These are phyloP conservation scores for Chroicocephalus ridibundus DNA, from an alignment of 2,113 vertebrate species.

Conservation along the genomic window DNA sequence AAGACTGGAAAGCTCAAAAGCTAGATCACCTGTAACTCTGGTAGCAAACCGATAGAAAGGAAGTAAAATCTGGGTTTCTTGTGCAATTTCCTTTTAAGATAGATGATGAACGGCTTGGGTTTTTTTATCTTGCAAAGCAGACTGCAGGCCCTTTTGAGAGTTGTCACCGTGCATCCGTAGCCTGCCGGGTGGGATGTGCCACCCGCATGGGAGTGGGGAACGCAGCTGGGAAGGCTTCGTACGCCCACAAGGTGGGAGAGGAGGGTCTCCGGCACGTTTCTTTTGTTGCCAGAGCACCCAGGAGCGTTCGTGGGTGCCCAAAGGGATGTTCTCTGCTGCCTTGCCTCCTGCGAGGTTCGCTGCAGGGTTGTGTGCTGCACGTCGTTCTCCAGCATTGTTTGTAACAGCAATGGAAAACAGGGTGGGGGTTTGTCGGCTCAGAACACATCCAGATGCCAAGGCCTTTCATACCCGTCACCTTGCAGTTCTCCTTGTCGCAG, in stretches of 20 bases:
- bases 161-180: rapidly evolving
- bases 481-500: not conserved
- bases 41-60: not conserved
- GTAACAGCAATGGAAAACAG: not conserved
- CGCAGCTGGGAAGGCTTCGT: not conserved
- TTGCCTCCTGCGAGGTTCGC: rapidly evolving
- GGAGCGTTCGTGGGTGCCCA: rapidly evolving
- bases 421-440: not conserved
- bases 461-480: not conserved
- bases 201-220: not conserved
- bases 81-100: not conserved
- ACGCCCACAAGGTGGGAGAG: not conserved
- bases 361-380: not conserved
- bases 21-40: not conserved
- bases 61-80: not conserved
- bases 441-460: not conserved
- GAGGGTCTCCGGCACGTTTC: rapidly evolving
- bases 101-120: rapidly evolving
- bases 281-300: not conserved
- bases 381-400: not conserved
- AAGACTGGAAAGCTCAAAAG: not conserved
- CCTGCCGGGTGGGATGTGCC: not conserved
- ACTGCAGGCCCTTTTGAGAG: not conserved
- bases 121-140: not conserved
- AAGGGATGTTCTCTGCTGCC: not conserved